Evolutionary conservation across 1,140 invertebrate genomes (phyloP).

Genomic region (Bursaphelenchus mucronatus): DNA sequence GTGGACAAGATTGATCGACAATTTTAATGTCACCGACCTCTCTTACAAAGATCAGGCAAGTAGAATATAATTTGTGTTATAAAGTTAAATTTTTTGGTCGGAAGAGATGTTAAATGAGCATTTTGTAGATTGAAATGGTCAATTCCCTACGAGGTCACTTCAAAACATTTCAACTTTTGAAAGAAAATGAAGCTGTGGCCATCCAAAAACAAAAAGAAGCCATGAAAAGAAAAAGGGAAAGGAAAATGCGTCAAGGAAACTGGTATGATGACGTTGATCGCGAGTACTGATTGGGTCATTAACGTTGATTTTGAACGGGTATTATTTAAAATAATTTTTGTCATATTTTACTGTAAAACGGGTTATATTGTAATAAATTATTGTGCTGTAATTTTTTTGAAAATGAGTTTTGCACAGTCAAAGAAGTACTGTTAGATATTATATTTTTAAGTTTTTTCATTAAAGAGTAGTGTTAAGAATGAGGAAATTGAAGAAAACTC

Average conservation of each 20-base stretch:
- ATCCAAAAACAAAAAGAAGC: constrained; percentile 1
- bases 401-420: too few species aligned
- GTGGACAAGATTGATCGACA: not conserved
- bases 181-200: constrained; percentile 1
- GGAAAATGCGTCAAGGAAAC: not conserved
- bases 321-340: too few species aligned
- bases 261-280: too few species aligned
- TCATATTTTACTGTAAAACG: too few species aligned
- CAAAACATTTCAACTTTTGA: not conserved
- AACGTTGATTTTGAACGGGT: too few species aligned
- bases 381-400: too few species aligned
- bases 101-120: not conserved
- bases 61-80: not conserved
- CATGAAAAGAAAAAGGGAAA: constrained; percentile 3
- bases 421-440: too few species aligned
- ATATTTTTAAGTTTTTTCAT: too few species aligned
- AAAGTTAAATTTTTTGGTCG: not conserved
- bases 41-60: constrained; percentile 6
- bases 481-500: too few species aligned
- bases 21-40: not conserved
- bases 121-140: constrained; percentile 12
- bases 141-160: not conserved
- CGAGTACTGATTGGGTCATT: too few species aligned
- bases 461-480: too few species aligned
- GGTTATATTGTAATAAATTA: too few species aligned